Conservation (phyloP, 2,888 invertebrate genomes). For the Hyles lineata region DNA sequence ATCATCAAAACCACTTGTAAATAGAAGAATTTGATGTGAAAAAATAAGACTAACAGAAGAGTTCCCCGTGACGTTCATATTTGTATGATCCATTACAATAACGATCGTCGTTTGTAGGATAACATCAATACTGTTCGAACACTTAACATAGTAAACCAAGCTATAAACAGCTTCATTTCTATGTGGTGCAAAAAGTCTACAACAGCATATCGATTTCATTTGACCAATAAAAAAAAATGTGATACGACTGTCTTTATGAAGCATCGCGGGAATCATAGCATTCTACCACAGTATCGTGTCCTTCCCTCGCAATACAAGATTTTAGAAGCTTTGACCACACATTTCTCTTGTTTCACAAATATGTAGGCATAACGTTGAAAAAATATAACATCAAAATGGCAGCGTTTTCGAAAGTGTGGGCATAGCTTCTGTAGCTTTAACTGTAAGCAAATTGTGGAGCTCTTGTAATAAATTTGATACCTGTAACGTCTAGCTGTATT, state of each 20-base stretch:
- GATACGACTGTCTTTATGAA: background rate
- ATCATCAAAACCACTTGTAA: slow-evolving; percentile 23
- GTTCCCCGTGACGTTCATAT: background rate
- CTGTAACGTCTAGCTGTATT: slow-evolving; percentile 1
- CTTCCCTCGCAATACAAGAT: slow-evolving; percentile 4
- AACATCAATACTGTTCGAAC: background rate
- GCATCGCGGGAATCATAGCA: background rate
- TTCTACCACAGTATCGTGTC: background rate
- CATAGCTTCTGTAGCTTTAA: slow-evolving; percentile 10
- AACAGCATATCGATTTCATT: background rate
- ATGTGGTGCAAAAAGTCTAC: background rate
- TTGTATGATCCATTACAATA: background rate
- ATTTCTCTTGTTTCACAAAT: slow-evolving; percentile 5
- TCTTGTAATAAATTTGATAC: background rate
- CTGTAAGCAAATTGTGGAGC: slow-evolving; percentile 3
- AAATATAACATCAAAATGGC: slow-evolving; percentile 27
- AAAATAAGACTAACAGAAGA: slow-evolving; percentile 26
- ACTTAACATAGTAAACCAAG: background rate
- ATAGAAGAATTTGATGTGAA: slow-evolving; percentile 26
- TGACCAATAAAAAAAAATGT: background rate
- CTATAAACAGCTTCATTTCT: slow-evolving; percentile 1
- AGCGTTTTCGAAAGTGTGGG: slow-evolving; percentile 17
- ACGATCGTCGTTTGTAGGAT: background rate
- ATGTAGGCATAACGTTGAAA: slow-evolving; percentile 22
- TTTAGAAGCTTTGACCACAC: slow-evolving; percentile 20